Percentiles rank a stretch among this genome's conserved stretches.
Evolutionary conservation across 2,888 invertebrate genomes (phyloP).

Genomic region (Steinernema hermaphroditum): DNA sequence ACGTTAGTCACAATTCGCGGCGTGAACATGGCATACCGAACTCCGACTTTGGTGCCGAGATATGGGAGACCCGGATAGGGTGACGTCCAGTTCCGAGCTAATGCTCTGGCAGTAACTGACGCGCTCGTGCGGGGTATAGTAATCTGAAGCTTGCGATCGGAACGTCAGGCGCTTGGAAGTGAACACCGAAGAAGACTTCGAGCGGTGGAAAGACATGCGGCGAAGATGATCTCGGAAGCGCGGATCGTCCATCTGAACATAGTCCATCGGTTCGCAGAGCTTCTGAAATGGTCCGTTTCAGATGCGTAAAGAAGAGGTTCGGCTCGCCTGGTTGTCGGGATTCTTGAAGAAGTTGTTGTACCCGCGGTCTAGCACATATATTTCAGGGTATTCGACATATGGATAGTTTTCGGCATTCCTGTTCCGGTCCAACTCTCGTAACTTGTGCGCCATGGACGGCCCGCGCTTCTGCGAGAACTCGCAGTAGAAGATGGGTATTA

Average conservation of each 20-base stretch:
- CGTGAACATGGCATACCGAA: too few species aligned
- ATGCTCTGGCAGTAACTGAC: too few species aligned
- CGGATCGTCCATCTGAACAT: constrained; percentile 42
- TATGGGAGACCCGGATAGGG: too few species aligned
- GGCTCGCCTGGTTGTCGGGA: background rate
- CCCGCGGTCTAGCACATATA: constrained; percentile 21
- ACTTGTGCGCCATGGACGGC: constrained; percentile 74
- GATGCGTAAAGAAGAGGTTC: background rate
- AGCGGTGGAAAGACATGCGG: constrained; percentile 11
- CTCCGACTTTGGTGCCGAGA: too few species aligned
- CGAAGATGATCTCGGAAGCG: constrained; percentile 6
- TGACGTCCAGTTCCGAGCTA: too few species aligned
- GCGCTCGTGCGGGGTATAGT: too few species aligned
- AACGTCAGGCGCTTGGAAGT: too few species aligned
- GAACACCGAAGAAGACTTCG: background rate
- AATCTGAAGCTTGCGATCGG: too few species aligned
- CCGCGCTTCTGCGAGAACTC: constrained; percentile 94
- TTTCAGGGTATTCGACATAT: constrained; percentile 17
- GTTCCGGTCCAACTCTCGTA: constrained; percentile 20
- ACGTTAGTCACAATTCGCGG: too few species aligned
- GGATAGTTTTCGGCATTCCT: background rate
- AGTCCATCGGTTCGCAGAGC: constrained; percentile 41
- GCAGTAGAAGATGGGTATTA: constrained; percentile 88
- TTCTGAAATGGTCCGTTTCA: constrained; percentile 35
- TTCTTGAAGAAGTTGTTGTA: constrained; percentile 14